These are phyloP conservation scores for Lagenorhynchus albirostris DNA, from an alignment of 2,113 vertebrate genomes.

Conservation along the genomic window DNA sequence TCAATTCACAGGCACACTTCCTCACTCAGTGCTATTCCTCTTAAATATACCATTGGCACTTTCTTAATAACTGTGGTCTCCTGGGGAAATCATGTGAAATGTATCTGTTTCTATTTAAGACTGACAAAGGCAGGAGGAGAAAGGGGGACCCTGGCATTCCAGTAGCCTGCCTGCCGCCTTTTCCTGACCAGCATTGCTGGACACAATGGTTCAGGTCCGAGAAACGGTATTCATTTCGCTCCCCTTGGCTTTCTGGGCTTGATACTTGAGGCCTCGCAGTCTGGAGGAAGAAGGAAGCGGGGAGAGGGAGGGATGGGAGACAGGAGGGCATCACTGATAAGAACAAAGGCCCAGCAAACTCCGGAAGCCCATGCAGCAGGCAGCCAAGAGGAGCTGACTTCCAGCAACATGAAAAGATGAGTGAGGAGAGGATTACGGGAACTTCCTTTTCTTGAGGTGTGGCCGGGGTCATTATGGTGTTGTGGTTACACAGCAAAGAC, in stretches of 20 bases:
- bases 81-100: not conserved
- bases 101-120: not conserved
- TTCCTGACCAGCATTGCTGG: constrained; percentile 14
- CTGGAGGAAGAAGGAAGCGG: constrained; percentile 58
- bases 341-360: constrained; percentile 45
- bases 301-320: constrained; percentile 40
- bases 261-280: not conserved
- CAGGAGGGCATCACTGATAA: constrained; percentile 65
- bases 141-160: not conserved
- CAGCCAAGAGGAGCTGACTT: constrained; percentile 7
- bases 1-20: not conserved
- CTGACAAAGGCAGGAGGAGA: constrained; percentile 24
- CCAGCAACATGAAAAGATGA: constrained; percentile 62
- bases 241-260: not conserved
- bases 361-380: constrained; percentile 29
- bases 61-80: constrained; percentile 46
- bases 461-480: constrained; percentile 26
- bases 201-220: not conserved
- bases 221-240: not conserved
- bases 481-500: constrained; percentile 43
- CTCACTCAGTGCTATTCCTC: not conserved
- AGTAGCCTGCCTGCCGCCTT: not conserved
- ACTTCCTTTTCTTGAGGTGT: constrained; percentile 55
- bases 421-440: constrained; percentile 39
- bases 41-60: not conserved